phyloP scores from a whole-genome alignment of 2,888 invertebrate species.

The Hirudinaria manillensis region DNA sequence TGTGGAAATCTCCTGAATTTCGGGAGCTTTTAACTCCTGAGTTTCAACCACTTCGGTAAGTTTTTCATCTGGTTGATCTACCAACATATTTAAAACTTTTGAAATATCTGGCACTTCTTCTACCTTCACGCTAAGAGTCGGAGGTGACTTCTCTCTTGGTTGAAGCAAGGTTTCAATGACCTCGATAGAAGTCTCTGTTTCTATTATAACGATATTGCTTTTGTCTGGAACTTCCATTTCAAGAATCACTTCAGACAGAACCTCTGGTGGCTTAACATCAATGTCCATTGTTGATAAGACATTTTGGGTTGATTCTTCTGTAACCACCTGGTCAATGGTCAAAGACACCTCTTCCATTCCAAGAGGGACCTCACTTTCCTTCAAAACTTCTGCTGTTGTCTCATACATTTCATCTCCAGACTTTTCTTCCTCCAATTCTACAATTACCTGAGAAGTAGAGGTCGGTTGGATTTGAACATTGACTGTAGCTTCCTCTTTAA shows the following conservation, averaged over 20 bases:
- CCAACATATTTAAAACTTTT: not conserved
- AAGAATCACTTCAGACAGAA: not conserved
- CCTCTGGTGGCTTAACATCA: not conserved
- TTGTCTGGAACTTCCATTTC: not conserved
- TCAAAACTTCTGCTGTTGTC: not conserved
- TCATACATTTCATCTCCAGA: constrained; percentile 16
- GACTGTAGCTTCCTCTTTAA: constrained; percentile 4
- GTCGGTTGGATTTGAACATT: not conserved
- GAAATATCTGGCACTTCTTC: not conserved
- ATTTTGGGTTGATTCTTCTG: not conserved
- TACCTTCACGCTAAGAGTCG: not conserved
- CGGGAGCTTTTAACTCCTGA: not conserved
- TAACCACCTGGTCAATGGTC: not conserved
- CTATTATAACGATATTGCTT: not conserved
- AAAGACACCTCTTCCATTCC: constrained; percentile 1
- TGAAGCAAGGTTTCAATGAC: not conserved
- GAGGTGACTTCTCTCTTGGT: not conserved
- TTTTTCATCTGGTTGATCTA: not conserved
- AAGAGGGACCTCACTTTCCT: not conserved
- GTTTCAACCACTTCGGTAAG: not conserved
- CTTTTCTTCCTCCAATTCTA: constrained; percentile 12
- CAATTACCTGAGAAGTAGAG: not conserved
- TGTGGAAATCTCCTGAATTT: not conserved
- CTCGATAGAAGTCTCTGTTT: not conserved
- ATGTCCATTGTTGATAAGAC: not conserved